Conservation (phyloP, 2,888 invertebrate species). For the Arrhopalites spinosus region DNA sequence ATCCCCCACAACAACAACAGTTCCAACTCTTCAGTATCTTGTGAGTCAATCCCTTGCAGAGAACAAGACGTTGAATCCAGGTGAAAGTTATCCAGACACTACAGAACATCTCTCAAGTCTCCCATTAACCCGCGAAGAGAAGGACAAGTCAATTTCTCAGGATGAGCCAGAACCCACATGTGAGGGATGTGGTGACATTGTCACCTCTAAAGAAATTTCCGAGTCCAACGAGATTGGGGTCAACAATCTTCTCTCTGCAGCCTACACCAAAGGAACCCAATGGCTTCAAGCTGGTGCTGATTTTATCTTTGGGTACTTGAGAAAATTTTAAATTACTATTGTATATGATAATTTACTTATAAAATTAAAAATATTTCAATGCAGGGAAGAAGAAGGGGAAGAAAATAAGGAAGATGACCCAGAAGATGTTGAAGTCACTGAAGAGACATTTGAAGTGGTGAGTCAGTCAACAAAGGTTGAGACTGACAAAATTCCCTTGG, state of each 20-base stretch:
- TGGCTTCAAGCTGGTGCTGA: conserved; percentile 3
- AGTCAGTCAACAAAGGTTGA: neutral
- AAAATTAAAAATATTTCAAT: neutral
- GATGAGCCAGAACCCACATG: neutral
- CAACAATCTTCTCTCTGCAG: conserved; percentile 2
- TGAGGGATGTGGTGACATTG: conserved; percentile 17
- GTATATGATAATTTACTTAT: neutral
- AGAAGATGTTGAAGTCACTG: neutral
- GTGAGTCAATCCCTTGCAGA: conserved; percentile 1
- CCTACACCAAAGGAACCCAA: conserved; percentile 4
- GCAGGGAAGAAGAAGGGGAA: neutral
- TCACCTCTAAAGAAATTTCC: neutral
- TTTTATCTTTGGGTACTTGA: neutral
- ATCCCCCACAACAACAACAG: neutral
- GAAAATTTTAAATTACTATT: neutral
- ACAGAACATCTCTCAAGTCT: neutral
- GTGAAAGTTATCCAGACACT: neutral
- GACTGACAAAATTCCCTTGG: neutral
- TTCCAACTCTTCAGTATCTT: conserved; percentile 8
- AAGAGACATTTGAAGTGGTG: neutral
- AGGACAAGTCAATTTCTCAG: neutral
- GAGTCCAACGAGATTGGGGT: conserved; percentile 1
- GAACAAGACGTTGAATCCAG: neutral
- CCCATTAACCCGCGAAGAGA: neutral
- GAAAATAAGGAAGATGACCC: neutral